Percentiles rank a stretch among this genome's conserved stretches.
Evolutionary conservation across 2,888 invertebrate genomes (phyloP).

Genomic region (Tillus elongatus): DNA sequence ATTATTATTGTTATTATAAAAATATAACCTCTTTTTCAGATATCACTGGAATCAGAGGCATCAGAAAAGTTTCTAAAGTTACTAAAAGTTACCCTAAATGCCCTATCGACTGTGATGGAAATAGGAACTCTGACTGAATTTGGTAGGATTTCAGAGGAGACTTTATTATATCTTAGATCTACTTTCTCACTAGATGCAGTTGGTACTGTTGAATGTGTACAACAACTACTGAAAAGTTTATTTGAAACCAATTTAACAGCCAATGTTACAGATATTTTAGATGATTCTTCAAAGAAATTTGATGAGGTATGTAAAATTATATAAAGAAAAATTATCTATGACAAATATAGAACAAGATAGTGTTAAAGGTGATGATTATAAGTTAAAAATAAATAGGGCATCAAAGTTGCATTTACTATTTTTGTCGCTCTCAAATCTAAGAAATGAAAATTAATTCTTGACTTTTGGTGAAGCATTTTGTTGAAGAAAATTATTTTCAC

Average conservation of each 20-base stretch:
- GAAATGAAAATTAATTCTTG: too few relatives aligned
- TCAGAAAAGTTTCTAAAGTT: slow-evolving; percentile 66
- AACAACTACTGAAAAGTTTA: slow-evolving; percentile 66
- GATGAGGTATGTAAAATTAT: slow-evolving; percentile 3
- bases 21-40: slow-evolving; percentile 43
- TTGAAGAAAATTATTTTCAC: too few relatives aligned
- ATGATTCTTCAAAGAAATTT: slow-evolving; percentile 14
- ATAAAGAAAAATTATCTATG: slow-evolving; percentile 4
- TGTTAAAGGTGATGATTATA: too few relatives aligned
- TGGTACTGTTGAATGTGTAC: slow-evolving; percentile 62
- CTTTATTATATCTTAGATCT: slow-evolving; percentile 63
- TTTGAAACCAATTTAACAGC: slow-evolving; percentile 64
- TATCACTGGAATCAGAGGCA: slow-evolving; percentile 65
- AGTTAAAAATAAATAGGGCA: too few relatives aligned
- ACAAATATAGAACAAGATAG: too few relatives aligned
- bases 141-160: slow-evolving; percentile 68
- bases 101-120: slow-evolving; percentile 62
- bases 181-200: slow-evolving; percentile 63
- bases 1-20: slow-evolving; percentile 12
- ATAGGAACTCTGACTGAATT: slow-evolving; percentile 60
- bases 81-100: slow-evolving; percentile 53
- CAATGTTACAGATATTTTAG: slow-evolving; percentile 37
- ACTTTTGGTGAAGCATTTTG: too few relatives aligned
- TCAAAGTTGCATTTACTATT: too few relatives aligned
- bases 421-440: too few relatives aligned